Percentiles rank a stretch among this genome's conserved stretches.
phyloP scores from a whole-genome alignment of 1,140 invertebrate genomes.

The Pseudomyrmex dendroicus region DNA sequence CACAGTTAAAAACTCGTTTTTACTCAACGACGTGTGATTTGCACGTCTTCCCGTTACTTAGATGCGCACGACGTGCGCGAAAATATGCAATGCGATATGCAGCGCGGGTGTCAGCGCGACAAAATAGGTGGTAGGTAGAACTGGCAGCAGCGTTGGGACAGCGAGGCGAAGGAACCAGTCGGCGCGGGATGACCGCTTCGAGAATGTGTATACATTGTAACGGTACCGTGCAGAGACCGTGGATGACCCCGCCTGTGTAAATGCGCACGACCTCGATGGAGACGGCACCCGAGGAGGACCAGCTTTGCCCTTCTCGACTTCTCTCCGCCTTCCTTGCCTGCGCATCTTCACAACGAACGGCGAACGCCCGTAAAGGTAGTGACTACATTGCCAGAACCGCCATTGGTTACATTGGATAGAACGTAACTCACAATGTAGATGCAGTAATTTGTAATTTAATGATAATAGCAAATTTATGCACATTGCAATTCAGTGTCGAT shows the following conservation, averaged over 20 bases:
- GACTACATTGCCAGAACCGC: neutral
- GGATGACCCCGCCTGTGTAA: constrained; percentile 84
- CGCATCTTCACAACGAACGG: constrained; percentile 3
- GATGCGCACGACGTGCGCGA: constrained; percentile 69
- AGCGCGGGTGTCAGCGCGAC: constrained; percentile 9
- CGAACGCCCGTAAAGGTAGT: neutral
- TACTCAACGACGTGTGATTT: constrained; percentile 72
- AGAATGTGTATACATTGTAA: constrained; percentile 79
- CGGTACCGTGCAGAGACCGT: constrained; percentile 80
- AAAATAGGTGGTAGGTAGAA: constrained; percentile 38
- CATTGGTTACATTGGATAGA: neutral
- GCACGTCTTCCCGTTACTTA: constrained; percentile 75
- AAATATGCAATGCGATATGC: constrained; percentile 70
- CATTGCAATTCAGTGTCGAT: neutral
- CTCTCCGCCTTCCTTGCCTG: constrained; percentile 43
- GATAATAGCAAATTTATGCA: constrained; percentile 6
- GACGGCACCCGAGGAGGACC: constrained; percentile 72
- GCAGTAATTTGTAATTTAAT: constrained; percentile 6
- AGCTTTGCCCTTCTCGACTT: constrained; percentile 54
- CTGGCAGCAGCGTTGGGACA: neutral
- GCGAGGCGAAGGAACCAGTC: constrained; percentile 22
- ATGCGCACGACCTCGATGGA: constrained; percentile 81
- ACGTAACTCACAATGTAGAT: neutral
- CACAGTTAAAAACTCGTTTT: too few species aligned
- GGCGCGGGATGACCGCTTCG: constrained; percentile 66